Base-by-base conservation (phyloP, 2,797 vertebrate species). In the Rhabdophis nuchalis region DNA sequence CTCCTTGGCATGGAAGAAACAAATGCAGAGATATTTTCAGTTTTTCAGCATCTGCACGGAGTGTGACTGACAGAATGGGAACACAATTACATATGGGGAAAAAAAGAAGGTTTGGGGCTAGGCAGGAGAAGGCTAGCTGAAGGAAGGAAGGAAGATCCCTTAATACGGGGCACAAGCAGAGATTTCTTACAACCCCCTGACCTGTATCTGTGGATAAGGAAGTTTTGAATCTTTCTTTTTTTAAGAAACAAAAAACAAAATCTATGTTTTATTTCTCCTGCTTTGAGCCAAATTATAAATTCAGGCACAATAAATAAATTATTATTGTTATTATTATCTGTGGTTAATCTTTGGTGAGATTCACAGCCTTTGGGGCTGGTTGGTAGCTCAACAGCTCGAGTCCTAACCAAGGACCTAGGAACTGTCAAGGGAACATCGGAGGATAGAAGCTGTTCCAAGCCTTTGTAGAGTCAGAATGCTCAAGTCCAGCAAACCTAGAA, bases 281-380 rank as follows among this genome's bases (percentile, higher is more conserved):
- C 88, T 53, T 72, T 91, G 91, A 93, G 91, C 3, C 94, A 91
- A 93, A 93, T 94, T 90, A 52, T 20, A 91, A 92, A 57, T 90
- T 53, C 90, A 93, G 89, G 91, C 93, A 95, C 72, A 86, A 96
- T 93, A 94, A 94, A 91, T 60, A 90, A 89, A n/a, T n/a, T n/a
- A n/a, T n/a, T n/a, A n/a, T n/a, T n/a, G n/a, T n/a, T n/a, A n/a
- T n/a, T n/a, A n/a, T n/a, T n/a, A n/a, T n/a, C n/a, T n/a, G n/a
- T n/a, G n/a, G n/a, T n/a, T n/a, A n/a, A n/a, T n/a, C n/a, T n/a
- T n/a, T n/a, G n/a, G n/a, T n/a, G n/a, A n/a, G n/a, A n/a, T n/a
- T n/a, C n/a, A n/a, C n/a, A n/a, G n/a, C n/a, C n/a, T n/a, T n/a
- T n/a, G n/a, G n/a, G n/a, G n/a, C n/a, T n/a, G n/a, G n/a, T n/a